A percentile compares a stretch with the other conserved stretches of the same genome.
Conservation (phyloP, 2,888 invertebrate genomes). For the Marasmarcha lunaedactyla region DNA sequence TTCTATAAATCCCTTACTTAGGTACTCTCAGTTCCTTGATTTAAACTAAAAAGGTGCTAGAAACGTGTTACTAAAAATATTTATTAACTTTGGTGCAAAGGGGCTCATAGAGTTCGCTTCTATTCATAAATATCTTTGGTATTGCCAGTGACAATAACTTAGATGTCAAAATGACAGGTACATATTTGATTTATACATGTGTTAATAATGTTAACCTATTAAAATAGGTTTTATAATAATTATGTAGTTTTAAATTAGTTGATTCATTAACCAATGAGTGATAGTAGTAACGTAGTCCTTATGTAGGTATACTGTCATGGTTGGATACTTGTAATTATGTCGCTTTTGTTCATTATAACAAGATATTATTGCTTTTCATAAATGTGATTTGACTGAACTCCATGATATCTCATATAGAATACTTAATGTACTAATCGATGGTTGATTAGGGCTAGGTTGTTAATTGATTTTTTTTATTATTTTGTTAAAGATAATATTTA, state of each 20-base stretch:
- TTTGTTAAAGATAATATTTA: constrained; percentile 52
- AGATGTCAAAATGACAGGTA: constrained; percentile 47
- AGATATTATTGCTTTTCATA: constrained; percentile 19
- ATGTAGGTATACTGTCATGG: constrained; percentile 21
- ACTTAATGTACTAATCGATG: constrained; percentile 35
- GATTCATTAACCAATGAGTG: background rate
- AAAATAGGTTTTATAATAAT: too few species aligned
- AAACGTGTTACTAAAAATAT: constrained; percentile 21
- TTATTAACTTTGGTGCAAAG: constrained; percentile 25
- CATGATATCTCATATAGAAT: constrained; percentile 32
- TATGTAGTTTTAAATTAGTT: constrained; percentile 7
- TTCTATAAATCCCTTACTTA: constrained; percentile 17
- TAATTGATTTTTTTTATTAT: constrained; percentile 50
- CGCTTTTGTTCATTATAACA: constrained; percentile 22
- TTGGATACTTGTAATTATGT: constrained; percentile 22
- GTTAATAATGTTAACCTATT: too few species aligned
- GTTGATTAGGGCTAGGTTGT: constrained; percentile 64
- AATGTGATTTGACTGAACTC: constrained; percentile 65
- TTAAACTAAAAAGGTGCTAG: constrained; percentile 54
- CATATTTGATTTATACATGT: too few species aligned
- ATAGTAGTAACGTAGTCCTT: background rate
- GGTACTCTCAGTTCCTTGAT: too few species aligned
- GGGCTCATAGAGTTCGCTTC: constrained; percentile 35
- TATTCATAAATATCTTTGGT: constrained; percentile 22
- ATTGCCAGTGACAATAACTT: constrained; percentile 31